phyloP scores from a whole-genome alignment of 2,113 vertebrate species.

The Tachycineta bicolor region DNA sequence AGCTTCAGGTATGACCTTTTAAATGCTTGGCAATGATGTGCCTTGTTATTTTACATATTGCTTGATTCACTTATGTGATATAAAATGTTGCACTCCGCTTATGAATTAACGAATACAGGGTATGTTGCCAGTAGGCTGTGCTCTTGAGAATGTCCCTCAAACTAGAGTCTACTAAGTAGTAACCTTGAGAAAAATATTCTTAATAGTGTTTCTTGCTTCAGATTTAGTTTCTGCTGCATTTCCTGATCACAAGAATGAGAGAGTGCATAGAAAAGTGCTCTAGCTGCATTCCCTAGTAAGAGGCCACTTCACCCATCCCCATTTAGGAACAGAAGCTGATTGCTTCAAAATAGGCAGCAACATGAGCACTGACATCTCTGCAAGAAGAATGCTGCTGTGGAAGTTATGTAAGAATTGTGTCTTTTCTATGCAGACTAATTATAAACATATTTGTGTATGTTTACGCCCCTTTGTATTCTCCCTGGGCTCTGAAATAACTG shows the following conservation, averaged over 20 bases:
- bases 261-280: neutral
- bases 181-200: neutral
- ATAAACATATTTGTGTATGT: neutral
- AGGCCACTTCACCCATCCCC: neutral
- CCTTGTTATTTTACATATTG: neutral
- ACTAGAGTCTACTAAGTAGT: neutral
- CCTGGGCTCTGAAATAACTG: neutral
- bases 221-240: neutral
- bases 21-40: neutral
- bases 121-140: neutral
- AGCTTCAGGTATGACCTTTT: neutral
- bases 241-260: neutral
- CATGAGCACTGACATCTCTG: neutral
- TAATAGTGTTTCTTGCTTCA: neutral
- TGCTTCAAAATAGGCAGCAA: neutral
- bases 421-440: neutral
- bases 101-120: neutral
- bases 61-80: neutral
- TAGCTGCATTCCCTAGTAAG: neutral
- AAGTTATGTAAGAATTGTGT: neutral
- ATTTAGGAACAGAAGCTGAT: neutral
- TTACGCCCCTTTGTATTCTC: neutral
- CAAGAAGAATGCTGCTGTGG: neutral
- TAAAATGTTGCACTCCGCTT: neutral
- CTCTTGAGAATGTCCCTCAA: neutral